A percentile compares a stretch with the other conserved stretches of the same genome.
phyloP scores from a whole-genome alignment of 2,888 invertebrate genomes.

The Cantharis nigra region DNA sequence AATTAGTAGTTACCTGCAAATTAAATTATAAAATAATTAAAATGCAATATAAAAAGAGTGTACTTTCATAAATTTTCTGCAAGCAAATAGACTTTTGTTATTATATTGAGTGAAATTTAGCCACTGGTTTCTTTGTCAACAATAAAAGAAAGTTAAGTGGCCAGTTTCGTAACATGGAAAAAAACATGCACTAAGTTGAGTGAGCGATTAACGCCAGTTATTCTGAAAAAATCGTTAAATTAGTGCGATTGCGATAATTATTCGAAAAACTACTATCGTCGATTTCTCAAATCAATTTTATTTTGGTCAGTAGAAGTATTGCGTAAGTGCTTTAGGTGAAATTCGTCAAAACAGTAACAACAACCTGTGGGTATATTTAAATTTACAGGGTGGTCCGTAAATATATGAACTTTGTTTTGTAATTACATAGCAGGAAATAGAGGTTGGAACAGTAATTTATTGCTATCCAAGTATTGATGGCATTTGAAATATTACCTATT shows the following conservation, averaged over 20 bases:
- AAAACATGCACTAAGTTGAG: neutral
- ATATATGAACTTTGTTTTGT: neutral
- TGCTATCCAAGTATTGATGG: neutral
- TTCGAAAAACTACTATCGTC: neutral
- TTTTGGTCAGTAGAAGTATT: neutral
- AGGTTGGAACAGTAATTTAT: neutral
- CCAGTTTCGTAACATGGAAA: constrained; percentile 12
- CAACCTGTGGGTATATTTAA: too few species aligned
- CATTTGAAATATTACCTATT: neutral
- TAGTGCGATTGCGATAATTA: neutral
- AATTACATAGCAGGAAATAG: neutral
- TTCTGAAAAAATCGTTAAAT: neutral
- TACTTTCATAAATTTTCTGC: constrained; percentile 18
- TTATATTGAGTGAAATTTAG: constrained; percentile 17
- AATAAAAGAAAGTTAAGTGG: constrained; percentile 22
- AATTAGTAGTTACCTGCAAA: neutral
- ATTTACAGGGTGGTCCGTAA: neutral
- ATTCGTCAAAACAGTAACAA: neutral
- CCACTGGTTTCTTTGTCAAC: constrained; percentile 18
- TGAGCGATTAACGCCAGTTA: neutral
- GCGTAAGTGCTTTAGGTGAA: neutral
- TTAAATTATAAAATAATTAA: constrained; percentile 4
- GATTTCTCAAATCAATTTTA: neutral
- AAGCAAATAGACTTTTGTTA: constrained; percentile 6
- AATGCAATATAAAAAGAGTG: constrained; percentile 4